Evolutionary conservation across 2,113 vertebrate genomes (phyloP), one percentile per base, ranked within the genome.

Genomic region (Silurus meridionalis): DNA sequence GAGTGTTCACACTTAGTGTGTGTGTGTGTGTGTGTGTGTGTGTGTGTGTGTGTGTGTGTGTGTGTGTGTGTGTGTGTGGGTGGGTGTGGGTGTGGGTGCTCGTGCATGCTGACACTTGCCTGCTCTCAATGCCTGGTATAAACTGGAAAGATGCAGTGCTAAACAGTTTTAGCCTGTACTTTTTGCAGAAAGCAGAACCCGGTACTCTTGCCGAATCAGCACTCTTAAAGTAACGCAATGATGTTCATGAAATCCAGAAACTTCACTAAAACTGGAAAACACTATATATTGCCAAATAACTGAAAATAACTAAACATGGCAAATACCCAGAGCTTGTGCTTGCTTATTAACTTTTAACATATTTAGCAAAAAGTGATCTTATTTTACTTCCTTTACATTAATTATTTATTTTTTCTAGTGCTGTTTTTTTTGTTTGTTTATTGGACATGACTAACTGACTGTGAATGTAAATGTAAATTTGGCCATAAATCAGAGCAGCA

Each of bases 1-100:
- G 37, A 69, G 87, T 85, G 52, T 85, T 84, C 80, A 78, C 79
- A 78, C 17, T 78, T 57, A 9, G 71, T 8, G 37, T 10, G 19
- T 74, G 19, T 74, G 60, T 19, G 60, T 61, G 60, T 60, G 58
- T 60, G 58, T 60, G 58, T 60, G 58, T 60, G 58, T 60, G 58
- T 60, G 58, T 60, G 58, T 60, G 58, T 60, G 58, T 60, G 64
- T 66, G 64, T 25, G 53, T 55, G 67, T 84, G 87, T 60, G 28
- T 37, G 28, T 1, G 28, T 37, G 28, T 60, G 58, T 60, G 58
- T 60, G 58, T 60, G 58, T 60, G 58, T 60, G 58, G 6, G 58
- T 60, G 64, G 25, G 64, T 25, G 53, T 55, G 67, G 84, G 87
- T 60, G 28, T 37, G 28, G 28, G 28, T 37, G 28, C 2, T 37